phyloP scores from a whole-genome alignment of 2,797 vertebrate genomes.

The Leptodon cayanensis region DNA sequence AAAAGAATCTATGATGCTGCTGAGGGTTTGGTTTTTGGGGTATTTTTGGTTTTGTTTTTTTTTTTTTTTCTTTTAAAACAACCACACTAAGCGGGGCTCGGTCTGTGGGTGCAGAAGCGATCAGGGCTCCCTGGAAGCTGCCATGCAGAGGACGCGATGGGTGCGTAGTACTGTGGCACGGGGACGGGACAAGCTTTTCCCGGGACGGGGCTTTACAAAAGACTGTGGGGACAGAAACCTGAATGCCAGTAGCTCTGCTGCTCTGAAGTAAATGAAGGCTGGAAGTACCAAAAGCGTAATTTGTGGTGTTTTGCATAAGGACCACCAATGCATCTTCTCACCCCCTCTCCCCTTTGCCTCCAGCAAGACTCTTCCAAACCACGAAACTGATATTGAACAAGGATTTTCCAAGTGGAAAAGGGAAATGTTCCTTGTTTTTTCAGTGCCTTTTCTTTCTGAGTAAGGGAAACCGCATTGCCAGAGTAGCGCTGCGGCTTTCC shows the following conservation, averaged over 20 bases:
- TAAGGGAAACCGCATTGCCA: neutral
- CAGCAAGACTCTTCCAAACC: neutral
- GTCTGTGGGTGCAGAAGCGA: neutral
- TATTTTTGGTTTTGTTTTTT: neutral
- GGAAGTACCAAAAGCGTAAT: neutral
- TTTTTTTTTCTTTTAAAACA: neutral
- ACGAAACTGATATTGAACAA: neutral
- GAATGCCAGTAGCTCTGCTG: neutral
- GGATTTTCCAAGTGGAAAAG: neutral
- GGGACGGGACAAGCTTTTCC: neutral
- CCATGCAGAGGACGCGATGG: neutral
- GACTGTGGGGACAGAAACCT: neutral
- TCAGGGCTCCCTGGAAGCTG: neutral
- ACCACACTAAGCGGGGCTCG: neutral
- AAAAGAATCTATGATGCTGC: neutral
- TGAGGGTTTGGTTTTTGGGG: neutral
- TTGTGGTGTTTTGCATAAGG: neutral
- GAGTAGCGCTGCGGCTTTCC: neutral
- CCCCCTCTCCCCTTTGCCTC: neutral
- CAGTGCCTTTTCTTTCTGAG: neutral
- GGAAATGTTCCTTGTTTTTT: neutral
- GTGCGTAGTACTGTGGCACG: rapidly evolving
- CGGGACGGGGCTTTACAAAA: neutral
- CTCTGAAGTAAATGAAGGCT: neutral
- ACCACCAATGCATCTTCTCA: neutral